These are phyloP conservation scores for Virgularia gustaviana DNA, from an alignment of 92 coral and sea anemone genomes.

Conservation along the genomic window DNA sequence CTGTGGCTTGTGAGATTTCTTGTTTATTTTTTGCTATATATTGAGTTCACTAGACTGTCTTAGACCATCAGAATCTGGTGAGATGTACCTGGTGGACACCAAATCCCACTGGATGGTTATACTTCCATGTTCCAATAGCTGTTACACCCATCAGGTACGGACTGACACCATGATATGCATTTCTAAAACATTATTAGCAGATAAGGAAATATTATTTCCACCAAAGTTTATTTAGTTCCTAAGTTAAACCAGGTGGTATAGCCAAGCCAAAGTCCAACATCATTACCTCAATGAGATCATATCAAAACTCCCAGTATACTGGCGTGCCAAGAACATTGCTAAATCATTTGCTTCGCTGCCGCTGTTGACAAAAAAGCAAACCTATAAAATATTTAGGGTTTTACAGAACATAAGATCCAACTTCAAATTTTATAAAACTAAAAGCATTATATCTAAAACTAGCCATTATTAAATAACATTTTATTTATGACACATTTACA, in stretches of 20 bases:
- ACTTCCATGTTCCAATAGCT: slow-evolving; percentile 86
- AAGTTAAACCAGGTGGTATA: neutral
- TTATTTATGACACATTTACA: no score
- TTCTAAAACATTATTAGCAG: slow-evolving; percentile 46
- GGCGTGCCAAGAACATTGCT: slow-evolving; percentile 86
- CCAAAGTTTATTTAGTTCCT: neutral
- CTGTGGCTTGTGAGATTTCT: no score
- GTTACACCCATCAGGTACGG: slow-evolving; percentile 69
- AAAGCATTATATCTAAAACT: no score
- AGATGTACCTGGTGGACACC: slow-evolving; percentile 79
- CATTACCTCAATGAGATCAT: slow-evolving; percentile 70
- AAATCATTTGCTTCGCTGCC: slow-evolving; percentile 97
- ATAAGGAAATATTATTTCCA: slow-evolving; percentile 1
- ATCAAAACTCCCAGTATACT: slow-evolving; percentile 89
- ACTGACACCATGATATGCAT: slow-evolving; percentile 91
- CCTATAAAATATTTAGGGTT: slow-evolving; percentile 38
- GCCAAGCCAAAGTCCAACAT: no score
- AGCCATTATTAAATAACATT: no score
- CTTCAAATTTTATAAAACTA: no score
- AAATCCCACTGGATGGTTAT: slow-evolving; percentile 66
- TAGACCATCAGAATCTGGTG: no score
- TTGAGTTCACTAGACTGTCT: no score
- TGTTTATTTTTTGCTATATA: no score
- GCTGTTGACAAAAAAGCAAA: slow-evolving; percentile 90
- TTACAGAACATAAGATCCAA: no score